Evolutionary conservation across 2,888 invertebrate species (phyloP).

Genomic region (Chaetogeoica ovagalla): DNA sequence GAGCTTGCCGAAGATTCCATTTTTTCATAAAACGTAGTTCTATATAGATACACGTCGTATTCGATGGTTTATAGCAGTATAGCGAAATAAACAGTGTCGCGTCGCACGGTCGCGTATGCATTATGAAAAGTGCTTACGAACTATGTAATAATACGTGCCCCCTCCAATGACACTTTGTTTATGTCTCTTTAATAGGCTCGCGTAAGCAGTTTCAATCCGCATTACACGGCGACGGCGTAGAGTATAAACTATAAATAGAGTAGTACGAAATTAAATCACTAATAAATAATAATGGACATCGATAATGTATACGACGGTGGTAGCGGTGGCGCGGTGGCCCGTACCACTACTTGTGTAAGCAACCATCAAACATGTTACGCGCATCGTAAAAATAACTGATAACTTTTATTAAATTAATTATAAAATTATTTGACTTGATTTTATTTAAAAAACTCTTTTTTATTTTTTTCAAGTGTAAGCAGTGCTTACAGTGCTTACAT

Average conservation of each 20-base stretch:
- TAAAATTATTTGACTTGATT: conserved; percentile 3
- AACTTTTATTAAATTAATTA: conserved; percentile 9
- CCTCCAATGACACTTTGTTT: not conserved
- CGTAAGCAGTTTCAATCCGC: no score
- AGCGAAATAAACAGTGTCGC: not conserved
- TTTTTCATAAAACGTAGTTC: not conserved
- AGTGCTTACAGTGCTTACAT: conserved; percentile 29
- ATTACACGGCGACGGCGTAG: not conserved
- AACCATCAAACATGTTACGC: conserved; percentile 10
- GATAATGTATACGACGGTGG: not conserved
- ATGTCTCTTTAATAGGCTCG: not conserved
- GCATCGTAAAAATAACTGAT: conserved; percentile 6
- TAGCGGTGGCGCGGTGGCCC: not conserved
- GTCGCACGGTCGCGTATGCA: conserved; percentile 9
- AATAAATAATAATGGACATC: conserved; percentile 1
- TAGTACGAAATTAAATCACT: not conserved
- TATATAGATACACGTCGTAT: not conserved
- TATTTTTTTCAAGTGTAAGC: conserved; percentile 21
- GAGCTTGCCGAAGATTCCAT: no score
- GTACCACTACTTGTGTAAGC: not conserved
- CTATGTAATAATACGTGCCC: conserved; percentile 9
- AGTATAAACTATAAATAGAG: no score
- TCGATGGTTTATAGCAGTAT: not conserved
- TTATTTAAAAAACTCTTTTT: conserved; percentile 8
- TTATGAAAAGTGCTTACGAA: conserved; percentile 22